Conservation (phyloP, 2,797 vertebrate genomes). For the Myoxocephalus aenaeus region DNA sequence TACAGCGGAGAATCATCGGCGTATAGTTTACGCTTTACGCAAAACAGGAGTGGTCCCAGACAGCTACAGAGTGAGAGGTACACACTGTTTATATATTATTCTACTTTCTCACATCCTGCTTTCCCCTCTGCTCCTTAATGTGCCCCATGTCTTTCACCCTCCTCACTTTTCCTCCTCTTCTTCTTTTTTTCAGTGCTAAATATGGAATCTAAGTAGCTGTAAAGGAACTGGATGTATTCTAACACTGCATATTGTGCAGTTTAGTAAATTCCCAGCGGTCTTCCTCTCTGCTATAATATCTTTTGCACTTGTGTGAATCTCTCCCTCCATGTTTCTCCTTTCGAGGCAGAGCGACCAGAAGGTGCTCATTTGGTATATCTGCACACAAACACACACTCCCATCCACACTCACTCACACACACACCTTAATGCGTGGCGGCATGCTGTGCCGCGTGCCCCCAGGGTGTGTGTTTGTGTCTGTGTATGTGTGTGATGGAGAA, state of each 20-base stretch:
- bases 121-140: not conserved
- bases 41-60: not conserved
- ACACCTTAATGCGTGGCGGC: conserved; percentile 58
- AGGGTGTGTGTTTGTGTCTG: conserved; percentile 51
- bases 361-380: conserved; percentile 54
- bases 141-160: not conserved
- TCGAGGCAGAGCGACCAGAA: conserved; percentile 31
- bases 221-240: not conserved
- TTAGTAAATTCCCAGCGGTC: not conserved
- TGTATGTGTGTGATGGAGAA: conserved; percentile 73
- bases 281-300: not conserved
- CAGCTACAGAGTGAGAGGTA: too few species aligned
- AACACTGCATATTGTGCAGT: not conserved
- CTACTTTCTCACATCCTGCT: not conserved
- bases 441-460: conserved; percentile 57
- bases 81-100: not conserved
- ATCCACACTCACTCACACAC: conserved; percentile 46
- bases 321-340: conserved; percentile 8
- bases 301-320: not conserved
- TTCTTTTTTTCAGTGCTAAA: not conserved
- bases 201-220: not conserved
- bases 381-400: conserved; percentile 30
- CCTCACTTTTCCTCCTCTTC: not conserved
- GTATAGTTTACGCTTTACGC: not conserved
- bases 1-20: not conserved